Evolutionary conservation across 37 sponge, comb jelly and placozoan genomes (phyloP).

Genomic region (Geodia barretti): DNA sequence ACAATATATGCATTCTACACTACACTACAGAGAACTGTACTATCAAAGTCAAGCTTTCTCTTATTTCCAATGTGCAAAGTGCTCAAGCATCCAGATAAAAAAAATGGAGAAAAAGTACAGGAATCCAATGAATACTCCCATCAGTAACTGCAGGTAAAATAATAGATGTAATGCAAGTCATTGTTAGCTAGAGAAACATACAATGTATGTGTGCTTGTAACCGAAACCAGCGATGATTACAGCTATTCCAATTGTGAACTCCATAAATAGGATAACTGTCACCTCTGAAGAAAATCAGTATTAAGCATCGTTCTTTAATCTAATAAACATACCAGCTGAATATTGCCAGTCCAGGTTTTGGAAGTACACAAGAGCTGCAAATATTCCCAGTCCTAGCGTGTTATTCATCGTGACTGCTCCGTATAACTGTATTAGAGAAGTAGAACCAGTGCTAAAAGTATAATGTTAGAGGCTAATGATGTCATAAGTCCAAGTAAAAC

Average conservation of each 20-base stretch:
- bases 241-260: conserved; percentile 71
- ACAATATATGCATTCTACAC: no score
- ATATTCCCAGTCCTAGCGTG: conserved; percentile 88
- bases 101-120: conserved; percentile 76
- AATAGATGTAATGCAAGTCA: background rate
- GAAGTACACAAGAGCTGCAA: conserved; percentile 79
- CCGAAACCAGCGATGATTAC: conserved; percentile 62
- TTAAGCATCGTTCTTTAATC: background rate
- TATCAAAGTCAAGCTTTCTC: no score
- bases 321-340: conserved; percentile 91
- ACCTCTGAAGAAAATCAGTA: conserved; percentile 66
- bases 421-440: conserved; percentile 88
- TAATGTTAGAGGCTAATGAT: background rate
- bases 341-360: conserved; percentile 82
- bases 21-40: no score
- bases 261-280: conserved; percentile 80
- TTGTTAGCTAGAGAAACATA: conserved; percentile 5
- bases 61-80: conserved; percentile 64
- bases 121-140: conserved; percentile 56
- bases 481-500: no score
- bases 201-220: conserved; percentile 71
- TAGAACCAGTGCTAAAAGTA: background rate
- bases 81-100: conserved; percentile 58
- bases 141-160: conserved; percentile 31
- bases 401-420: conserved; percentile 98